Evolutionary conservation across 1,140 invertebrate genomes (phyloP).

Genomic region (Aphaenogaster floridana): DNA sequence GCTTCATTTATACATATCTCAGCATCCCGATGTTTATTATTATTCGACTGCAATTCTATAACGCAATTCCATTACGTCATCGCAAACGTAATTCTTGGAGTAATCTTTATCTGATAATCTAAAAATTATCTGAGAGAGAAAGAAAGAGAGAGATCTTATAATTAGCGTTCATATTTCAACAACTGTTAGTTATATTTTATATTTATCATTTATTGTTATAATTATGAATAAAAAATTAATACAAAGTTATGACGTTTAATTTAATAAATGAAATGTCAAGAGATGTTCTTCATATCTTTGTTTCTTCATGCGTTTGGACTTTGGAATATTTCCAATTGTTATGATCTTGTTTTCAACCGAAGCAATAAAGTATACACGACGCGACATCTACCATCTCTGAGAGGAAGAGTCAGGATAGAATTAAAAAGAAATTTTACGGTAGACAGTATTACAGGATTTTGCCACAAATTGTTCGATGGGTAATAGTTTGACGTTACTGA

Average conservation of each 20-base stretch:
- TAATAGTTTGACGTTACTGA: slow-evolving; percentile 1
- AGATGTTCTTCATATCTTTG: not conserved
- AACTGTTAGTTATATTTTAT: not conserved
- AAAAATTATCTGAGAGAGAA: not conserved
- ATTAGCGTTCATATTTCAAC: not conserved
- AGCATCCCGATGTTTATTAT: not conserved
- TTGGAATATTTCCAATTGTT: not conserved
- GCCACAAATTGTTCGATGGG: not conserved
- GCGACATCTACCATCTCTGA: slow-evolving; percentile 9
- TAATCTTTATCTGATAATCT: slow-evolving; percentile 12
- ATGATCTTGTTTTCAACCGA: not conserved
- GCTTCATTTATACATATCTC: not conserved
- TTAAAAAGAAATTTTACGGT: not conserved
- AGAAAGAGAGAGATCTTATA: not conserved
- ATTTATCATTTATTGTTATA: slow-evolving; percentile 2
- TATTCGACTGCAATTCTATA: not conserved
- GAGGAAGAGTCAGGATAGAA: not conserved
- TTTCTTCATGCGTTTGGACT: not conserved
- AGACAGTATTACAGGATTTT: slow-evolving; percentile 6
- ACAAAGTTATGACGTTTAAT: not conserved
- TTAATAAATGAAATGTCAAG: not conserved
- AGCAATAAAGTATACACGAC: not conserved
- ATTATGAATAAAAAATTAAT: slow-evolving; percentile 16
- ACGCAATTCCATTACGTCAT: not conserved
- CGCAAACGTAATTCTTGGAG: not conserved